phyloP scores from a whole-genome alignment of 1,140 invertebrate genomes.

The Adelges cooleyi region DNA sequence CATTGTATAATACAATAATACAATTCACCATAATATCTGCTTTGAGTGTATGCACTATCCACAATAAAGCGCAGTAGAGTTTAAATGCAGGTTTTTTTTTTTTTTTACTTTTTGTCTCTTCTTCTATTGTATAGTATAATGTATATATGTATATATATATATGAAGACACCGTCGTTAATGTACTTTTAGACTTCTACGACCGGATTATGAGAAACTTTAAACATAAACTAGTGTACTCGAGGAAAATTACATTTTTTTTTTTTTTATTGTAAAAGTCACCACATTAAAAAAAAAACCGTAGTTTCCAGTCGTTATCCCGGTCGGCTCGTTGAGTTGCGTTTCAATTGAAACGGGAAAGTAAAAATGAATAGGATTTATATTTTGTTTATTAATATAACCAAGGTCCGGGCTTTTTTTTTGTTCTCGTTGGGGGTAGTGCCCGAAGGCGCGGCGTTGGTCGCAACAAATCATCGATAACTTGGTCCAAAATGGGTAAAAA shows the following conservation, averaged over 20 bases:
- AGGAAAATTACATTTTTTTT: background rate
- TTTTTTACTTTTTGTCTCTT: background rate
- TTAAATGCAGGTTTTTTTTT: background rate
- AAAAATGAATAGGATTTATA: too few species aligned
- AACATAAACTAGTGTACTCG: conserved; percentile 5
- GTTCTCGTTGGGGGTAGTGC: too few species aligned
- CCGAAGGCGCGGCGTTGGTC: background rate
- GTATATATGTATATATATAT: background rate
- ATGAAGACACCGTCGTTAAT: background rate
- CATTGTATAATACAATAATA: background rate
- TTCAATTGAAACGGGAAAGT: too few species aligned
- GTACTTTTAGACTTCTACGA: background rate
- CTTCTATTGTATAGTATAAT: background rate
- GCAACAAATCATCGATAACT: conserved; percentile 19
- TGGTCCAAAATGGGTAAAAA: conserved; percentile 1
- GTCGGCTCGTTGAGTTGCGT: too few species aligned
- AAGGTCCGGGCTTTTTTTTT: too few species aligned
- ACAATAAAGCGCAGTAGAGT: conserved; percentile 12
- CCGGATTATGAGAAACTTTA: background rate
- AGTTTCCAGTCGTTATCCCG: too few species aligned
- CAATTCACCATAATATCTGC: too few species aligned
- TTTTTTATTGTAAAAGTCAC: too few species aligned
- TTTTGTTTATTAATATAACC: too few species aligned
- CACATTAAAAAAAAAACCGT: too few species aligned
- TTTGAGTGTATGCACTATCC: too few species aligned